Base-by-base conservation (phyloP, 2,888 invertebrate genomes). In the Macrophya annulata region DNA sequence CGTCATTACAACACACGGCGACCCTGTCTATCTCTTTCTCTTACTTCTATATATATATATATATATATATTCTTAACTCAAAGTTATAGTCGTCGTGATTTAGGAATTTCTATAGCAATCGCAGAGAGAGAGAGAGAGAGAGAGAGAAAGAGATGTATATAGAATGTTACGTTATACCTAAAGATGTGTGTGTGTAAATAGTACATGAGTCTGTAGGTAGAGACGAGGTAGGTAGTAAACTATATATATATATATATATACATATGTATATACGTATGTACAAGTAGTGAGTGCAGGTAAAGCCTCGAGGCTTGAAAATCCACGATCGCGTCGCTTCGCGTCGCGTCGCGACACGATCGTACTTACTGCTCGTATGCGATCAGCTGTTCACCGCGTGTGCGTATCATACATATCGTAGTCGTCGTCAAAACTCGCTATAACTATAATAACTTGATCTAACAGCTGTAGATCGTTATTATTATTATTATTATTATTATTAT, bases 361-460 rank as follows among this genome's bases (percentile, higher is more conserved):
- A 51, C 10, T 15, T 31, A n/a, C 45, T 10, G 17, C 72, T 21
- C 45, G 43, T 74, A 31, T 31, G 12, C 77, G 55, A 77, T 55
- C 77, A 77, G 77, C 77, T 77, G 77, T 55, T 77, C 77, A 37
- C 55, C 55, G 77, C 77, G 77, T 77, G 77, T 77, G n/a, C 55
- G 37, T 45, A 45, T 4, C 31, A 15, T 17, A 55, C 10, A n/a
- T 8, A 55, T 55, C 55, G 55, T 8, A 31, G n/a, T 17, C 51
- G n/a, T 55, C 55, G 55, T 55, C n/a, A n/a, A 9, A 55, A n/a
- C n/a, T 31, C 31, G 31, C 55, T 8, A n/a, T 8, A n/a, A 8
- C n/a, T 55, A 17, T 31, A 31, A 31, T 31, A 31, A 8, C 8
- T 55, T 1, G n/a, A 17, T 55, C 55, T n/a, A n/a, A n/a, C n/a